Evolutionary conservation across 2,888 invertebrate genomes (phyloP), one percentile per base, ranked within the genome.

Genomic region (Cylindroiulus punctatus): DNA sequence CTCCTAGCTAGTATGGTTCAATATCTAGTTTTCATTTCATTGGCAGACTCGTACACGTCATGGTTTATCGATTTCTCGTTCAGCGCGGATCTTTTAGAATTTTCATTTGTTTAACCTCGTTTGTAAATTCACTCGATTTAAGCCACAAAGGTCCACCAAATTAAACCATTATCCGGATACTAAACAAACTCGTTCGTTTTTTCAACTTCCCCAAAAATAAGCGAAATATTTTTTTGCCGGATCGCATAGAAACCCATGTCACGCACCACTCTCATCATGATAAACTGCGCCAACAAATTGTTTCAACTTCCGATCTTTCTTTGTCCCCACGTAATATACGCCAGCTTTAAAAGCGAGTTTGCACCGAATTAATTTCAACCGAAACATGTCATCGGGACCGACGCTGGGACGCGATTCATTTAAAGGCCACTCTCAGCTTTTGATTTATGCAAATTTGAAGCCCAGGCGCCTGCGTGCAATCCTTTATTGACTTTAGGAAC

Each of bases 211-310:
- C 5, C 30, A 76, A 76, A 76, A 76, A 30, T 30, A 76, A 65
- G 22, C 26, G 30, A 76, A 76, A 76, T 14, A 26, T 26, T 76
- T 30, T 76, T 76, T 76, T 76, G 26, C 44, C 30, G 14, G 12
- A 52, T 7, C 76, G 3, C 30, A 30, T 76, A 76, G 76, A 30
- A 76, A 76, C 76, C 22, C 76, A 30, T 76, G 76, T 76, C 76
- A 76, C 76, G 76, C 76, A 76, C 76, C 76, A 76, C 76, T 76
- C 76, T 76, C 76, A 76, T 76, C 76, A 76, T 76, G 76, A 76
- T 76, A 76, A 76, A 76, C 76, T 26, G 76, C 76, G 76, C 76
- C 76, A 76, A 76, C 76, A 76, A 76, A 76, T 76, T 76, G 76
- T 76, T 76, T 76, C 76, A 76, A 76, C 76, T 76, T 76, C 76